Evolutionary conservation across 2,113 vertebrate genomes (phyloP), one percentile per base, ranked within the genome.

Genomic region (Quiscalus mexicanus): DNA sequence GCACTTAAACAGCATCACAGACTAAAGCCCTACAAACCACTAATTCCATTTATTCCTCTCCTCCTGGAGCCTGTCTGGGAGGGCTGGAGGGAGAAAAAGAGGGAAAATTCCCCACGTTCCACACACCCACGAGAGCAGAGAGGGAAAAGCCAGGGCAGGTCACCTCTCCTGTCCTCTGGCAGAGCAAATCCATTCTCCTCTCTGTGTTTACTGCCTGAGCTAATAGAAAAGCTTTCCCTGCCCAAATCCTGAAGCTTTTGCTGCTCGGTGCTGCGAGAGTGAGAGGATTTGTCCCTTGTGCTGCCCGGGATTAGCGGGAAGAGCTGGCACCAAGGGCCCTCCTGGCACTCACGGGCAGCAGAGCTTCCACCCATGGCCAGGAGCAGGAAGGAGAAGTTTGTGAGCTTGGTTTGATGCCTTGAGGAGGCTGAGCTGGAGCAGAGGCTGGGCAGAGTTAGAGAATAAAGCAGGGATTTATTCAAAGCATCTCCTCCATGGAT

Each of bases 71-170:
- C 13, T 1, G 0, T 14, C 50, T 55, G 76, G 47, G 45, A 77
- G 20, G 33, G 5, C 0, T 4, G 12, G 28, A 58, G 58, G 1
- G 13, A 30, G 33, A 6, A 75, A 53, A 82, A 47, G 17, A 45
- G 39, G 25, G 35, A 44, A 73, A 73, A 60, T 24, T 33, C 53
- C 4, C 31, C 22, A 2, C 4, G 6, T n/a, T 13, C 64, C 8
- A 23, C 37, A 25, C 2, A 28, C 15, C 12, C 4, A 0, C 0
- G 2, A 7, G 31, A 59, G 71, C 50, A 60, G 35, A 52, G 73
- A 55, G 42, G n/a, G 28, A 39, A n/a, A 62, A 28, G 55, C 24
- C 12, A 4, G 22, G 1, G 10, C n/a, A 45, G 60, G 12, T 93
- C 91, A 70, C 67, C 63, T 74, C 1, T 58, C 35, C 62, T 45